Evolutionary conservation across 2,797 vertebrate species (phyloP).

Genomic region (Xerus rutilus): DNA sequence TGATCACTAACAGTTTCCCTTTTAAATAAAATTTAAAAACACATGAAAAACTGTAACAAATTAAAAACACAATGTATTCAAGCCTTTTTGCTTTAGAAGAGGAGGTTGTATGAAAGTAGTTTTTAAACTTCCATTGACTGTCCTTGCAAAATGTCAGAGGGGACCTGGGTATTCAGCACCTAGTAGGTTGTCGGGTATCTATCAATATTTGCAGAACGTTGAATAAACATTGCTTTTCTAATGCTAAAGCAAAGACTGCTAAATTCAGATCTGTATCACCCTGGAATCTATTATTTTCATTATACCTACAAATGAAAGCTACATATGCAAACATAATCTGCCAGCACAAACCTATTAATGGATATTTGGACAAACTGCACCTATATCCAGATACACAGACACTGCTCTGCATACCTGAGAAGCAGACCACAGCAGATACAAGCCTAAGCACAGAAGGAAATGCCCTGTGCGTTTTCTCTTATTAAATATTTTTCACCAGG

Average conservation of each 20-base stretch:
- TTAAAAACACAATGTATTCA: neutral
- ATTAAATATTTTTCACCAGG: conserved; percentile 35
- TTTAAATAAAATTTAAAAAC: conserved; percentile 49
- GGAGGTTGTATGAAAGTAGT: neutral
- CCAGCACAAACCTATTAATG: neutral
- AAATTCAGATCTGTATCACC: conserved; percentile 34
- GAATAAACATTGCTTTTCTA: conserved; percentile 30
- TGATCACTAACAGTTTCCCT: conserved; percentile 32
- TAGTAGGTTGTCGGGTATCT: neutral
- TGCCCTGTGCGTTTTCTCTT: neutral
- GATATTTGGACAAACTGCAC: neutral
- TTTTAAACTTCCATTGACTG: neutral
- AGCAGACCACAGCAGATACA: neutral
- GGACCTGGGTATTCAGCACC: neutral
- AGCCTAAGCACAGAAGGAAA: neutral
- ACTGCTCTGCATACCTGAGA: neutral
- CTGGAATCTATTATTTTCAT: neutral
- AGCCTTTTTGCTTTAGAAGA: neutral
- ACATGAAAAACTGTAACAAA: neutral
- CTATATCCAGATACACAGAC: neutral
- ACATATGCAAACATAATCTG: neutral
- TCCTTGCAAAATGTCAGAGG: neutral
- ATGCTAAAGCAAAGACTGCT: neutral
- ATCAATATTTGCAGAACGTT: neutral
- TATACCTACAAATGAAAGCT: neutral